Base-by-base conservation (phyloP, 2,797 vertebrate species). In the Prunella strophiata region DNA sequence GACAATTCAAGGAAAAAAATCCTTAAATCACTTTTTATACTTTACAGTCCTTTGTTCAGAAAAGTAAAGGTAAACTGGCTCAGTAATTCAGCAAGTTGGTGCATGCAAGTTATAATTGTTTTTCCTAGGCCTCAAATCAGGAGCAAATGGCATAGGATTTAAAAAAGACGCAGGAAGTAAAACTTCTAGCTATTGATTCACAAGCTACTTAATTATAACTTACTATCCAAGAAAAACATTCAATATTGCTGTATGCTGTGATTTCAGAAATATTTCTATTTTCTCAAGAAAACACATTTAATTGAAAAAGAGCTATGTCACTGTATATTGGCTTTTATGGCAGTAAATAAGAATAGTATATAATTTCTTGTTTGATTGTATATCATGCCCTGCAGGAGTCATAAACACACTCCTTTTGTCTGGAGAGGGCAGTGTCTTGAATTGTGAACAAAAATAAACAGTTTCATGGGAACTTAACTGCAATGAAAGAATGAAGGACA, bases 261-360 rank as follows among this genome's bases (percentile, higher is more conserved):
- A 73, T 59, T 88, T 75, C 61, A 79, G 54, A 89, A 79, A 75
- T 7, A 67, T 36, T 52, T 70, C 15, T 61, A 11, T 61, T 93
- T 92, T 81, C 47, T 90, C 65, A 85, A 74, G 72, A 86, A 94
- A 94, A 94, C 17, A 63, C 7, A 40, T 72, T 73, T 72, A 85
- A 61, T 57, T 42, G 42, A 70, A 16, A 57, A 76, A 51, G 51
- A 71, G 51, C 55, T 71, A 30, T 47, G 52, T 27, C 59, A 42
- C 26, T 55, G 7, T 47, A 65, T 34, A 50, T 16, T 93, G 63
- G 14, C 8, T 77, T 92, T 77, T 70, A 79, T 10, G 71, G 48
- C 38, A 83, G 59, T 78, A 85, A 90, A 59, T 79, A 77, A 90
- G 22, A 65, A 62, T 13, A 16, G 21, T 23, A 36, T 55, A 36